Conservation (phyloP, 2,797 vertebrate genomes). For the Pteronotus mesoamericanus region DNA sequence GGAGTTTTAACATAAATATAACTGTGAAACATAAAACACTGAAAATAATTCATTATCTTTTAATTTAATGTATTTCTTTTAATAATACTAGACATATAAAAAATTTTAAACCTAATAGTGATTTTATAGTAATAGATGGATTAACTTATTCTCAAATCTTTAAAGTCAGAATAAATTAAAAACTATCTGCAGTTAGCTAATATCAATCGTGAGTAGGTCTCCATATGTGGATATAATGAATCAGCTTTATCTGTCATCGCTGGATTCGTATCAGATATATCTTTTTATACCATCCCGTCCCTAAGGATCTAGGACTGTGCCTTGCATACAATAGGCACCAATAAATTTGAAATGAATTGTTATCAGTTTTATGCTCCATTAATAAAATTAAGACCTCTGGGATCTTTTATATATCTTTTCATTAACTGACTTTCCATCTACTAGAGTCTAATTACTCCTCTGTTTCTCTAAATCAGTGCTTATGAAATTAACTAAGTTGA, state of each 20-base stretch:
- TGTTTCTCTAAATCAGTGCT: neutral
- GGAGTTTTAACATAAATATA: neutral
- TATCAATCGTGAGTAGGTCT: neutral
- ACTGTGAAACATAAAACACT: neutral
- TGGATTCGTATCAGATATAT: neutral
- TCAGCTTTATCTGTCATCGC: neutral
- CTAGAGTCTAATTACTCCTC: neutral
- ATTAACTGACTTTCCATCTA: constrained; percentile 28
- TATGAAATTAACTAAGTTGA: constrained; percentile 23
- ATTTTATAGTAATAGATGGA: neutral
- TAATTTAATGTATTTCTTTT: neutral
- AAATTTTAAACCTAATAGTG: neutral
- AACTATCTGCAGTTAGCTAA: neutral
- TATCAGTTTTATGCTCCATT: constrained; percentile 34
- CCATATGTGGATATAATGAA: neutral
- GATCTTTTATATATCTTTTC: constrained; percentile 31
- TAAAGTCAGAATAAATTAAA: neutral
- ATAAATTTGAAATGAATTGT: constrained; percentile 30
- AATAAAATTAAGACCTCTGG: constrained; percentile 41
- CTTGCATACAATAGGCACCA: neutral
- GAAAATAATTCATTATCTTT: constrained; percentile 11
- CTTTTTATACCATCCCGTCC: neutral
- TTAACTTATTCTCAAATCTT: neutral
- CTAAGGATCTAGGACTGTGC: neutral
- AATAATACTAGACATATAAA: neutral